Evolutionary conservation across 2,113 vertebrate genomes (phyloP).

Genomic region (Oreocharis arfaki): DNA sequence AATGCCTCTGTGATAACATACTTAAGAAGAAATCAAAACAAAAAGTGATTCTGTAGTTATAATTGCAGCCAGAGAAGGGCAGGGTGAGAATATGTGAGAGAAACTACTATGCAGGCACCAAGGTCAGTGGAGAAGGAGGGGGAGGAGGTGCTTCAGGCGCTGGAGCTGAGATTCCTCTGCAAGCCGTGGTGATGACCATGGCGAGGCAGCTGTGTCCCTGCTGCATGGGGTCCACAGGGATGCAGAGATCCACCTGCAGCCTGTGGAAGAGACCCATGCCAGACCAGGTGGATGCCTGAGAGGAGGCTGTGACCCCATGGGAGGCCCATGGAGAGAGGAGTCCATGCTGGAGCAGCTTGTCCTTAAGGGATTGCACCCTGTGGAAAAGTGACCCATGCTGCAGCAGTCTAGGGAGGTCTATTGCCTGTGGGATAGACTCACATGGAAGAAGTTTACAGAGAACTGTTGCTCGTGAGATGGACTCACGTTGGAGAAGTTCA

Average conservation of each 20-base stretch:
- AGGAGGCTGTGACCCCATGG: neutral
- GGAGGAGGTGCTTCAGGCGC: neutral
- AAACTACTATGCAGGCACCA: neutral
- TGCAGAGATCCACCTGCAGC: neutral
- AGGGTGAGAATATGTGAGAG: neutral
- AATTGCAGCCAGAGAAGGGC: neutral
- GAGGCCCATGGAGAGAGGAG: neutral
- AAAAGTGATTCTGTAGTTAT: neutral
- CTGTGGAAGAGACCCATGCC: neutral
- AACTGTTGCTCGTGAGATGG: neutral
- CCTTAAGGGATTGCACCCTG: neutral
- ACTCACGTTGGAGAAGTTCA: neutral
- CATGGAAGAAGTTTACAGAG: neutral
- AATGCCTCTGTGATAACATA: neutral
- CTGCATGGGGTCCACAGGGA: neutral
- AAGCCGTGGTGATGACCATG: too few species aligned
- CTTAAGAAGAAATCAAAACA: neutral
- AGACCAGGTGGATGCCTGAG: neutral
- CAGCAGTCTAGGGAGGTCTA: neutral
- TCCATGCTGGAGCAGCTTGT: neutral
- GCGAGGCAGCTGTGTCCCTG: neutral
- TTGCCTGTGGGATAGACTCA: neutral
- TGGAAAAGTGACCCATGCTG: neutral
- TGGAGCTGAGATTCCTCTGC: neutral
- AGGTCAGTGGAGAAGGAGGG: neutral